Evolutionary conservation across 2,888 invertebrate genomes (phyloP), one percentile per base, ranked within the genome.

Genomic region (Eupithecia vulgata): DNA sequence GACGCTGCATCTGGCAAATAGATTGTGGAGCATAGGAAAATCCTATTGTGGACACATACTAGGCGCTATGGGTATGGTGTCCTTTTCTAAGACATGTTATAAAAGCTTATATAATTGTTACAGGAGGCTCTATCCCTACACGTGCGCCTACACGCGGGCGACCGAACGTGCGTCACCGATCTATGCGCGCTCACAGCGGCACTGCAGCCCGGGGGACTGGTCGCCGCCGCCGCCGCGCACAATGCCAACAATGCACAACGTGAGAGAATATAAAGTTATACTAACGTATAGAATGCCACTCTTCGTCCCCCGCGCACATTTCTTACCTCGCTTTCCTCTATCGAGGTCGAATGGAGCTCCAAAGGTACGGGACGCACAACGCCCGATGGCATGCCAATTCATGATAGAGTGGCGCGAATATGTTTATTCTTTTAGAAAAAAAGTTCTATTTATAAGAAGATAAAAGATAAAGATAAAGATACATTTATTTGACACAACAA

Each of bases 111-210:
- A n/a, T 45, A 4, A 61, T 30, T 34, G 61, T 34, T 21, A 78
- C 95, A 96, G 88, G 97, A 97, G 94, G 97, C 97, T 81, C 90
- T 97, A 74, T 97, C 97, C 65, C 93, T 97, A 79, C 97, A 97
- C 94, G 95, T 97, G 88, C 96, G 97, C 78, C 95, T 97, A 84
- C 97, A 97, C 90, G 96, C 97, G 72, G 97, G 97, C 77, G 97
- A 97, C 90, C 96, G 97, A 85, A 96, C 97, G 79, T 95, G 97
- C 83, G 97, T 97, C 81, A 97, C 97, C 74, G 97, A 97, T 91
- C 95, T 97, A 86, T 97, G 97, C 90, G 97, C 97, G 82, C 94
- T 97, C 82, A 97, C 97, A 45, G 97, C 97, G 74, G 96, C 97
- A 79, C 94, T 97, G 87, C 96, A 96, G 88, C 96, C 96, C 73